Conservation (phyloP, 2,797 vertebrate genomes). For the Scyliorhinus canicula region DNA sequence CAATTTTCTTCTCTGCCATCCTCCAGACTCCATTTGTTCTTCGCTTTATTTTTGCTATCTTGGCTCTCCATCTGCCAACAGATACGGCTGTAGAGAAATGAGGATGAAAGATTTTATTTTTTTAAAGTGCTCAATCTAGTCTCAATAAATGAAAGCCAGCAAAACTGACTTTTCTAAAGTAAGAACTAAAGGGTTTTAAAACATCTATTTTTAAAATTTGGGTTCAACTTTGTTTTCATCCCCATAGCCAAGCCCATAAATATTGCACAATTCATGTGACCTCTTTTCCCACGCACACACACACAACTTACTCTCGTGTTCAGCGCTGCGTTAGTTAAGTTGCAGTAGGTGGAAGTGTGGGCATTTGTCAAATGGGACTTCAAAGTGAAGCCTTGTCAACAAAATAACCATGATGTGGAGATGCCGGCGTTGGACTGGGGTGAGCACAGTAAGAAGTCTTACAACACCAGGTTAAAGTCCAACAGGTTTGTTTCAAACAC, state of each 20-base stretch:
- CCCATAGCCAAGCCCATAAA: not conserved
- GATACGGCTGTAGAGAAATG: not conserved
- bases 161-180: not conserved
- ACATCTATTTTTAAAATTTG: not conserved
- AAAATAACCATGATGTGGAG: too few species aligned
- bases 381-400: too few species aligned
- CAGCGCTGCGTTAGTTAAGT: not conserved
- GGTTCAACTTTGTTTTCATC: not conserved
- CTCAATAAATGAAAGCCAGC: not conserved
- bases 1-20: not conserved
- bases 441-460: too few species aligned
- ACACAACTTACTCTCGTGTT: not conserved
- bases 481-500: too few species aligned
- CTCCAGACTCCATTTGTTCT: not conserved
- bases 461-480: too few species aligned
- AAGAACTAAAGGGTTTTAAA: not conserved
- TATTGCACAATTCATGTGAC: not conserved
- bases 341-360: not conserved
- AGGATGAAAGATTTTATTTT: not conserved
- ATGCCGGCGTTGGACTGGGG: too few species aligned
- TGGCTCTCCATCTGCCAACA: not conserved
- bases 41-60: too few species aligned
- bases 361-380: not conserved
- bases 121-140: not conserved
- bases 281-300: too few species aligned